Conservation (phyloP, 2,888 invertebrate species). For the Drosophila pseudotakahashii region DNA sequence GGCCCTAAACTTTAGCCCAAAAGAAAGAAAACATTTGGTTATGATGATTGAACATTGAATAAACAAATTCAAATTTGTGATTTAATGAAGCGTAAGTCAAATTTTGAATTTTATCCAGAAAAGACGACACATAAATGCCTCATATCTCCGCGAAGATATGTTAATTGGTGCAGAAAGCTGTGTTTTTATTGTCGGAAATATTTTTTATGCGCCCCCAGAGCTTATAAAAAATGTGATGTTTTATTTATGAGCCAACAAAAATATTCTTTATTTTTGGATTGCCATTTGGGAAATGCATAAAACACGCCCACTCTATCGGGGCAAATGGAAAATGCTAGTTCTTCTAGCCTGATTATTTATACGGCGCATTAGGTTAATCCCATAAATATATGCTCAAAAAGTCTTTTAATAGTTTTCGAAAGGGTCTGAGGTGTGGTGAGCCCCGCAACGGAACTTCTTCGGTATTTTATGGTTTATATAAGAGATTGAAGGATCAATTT, state of each 20-base stretch:
- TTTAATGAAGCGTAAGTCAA: slow-evolving; percentile 71
- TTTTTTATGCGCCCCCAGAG: slow-evolving; percentile 36
- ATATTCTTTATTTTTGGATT: slow-evolving; percentile 54
- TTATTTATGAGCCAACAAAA: slow-evolving; percentile 59
- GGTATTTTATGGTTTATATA: not conserved
- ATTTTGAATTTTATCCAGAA: slow-evolving; percentile 45
- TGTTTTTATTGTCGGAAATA: slow-evolving; percentile 32
- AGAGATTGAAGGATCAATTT: not conserved
- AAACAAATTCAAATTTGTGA: slow-evolving; percentile 56
- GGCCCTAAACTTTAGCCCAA: slow-evolving; percentile 42
- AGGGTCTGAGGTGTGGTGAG: slow-evolving; percentile 15
- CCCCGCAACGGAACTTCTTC: too few relatives aligned
- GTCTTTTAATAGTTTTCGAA: slow-evolving; percentile 39
- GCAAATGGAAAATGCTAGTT: slow-evolving; percentile 50
- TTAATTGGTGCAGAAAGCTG: slow-evolving; percentile 67
- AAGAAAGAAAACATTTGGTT: slow-evolving; percentile 29
- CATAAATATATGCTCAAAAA: slow-evolving; percentile 1
- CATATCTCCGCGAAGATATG: slow-evolving; percentile 20
- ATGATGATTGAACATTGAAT: slow-evolving; percentile 37
- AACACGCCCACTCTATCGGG: slow-evolving; percentile 54
- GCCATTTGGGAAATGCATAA: slow-evolving; percentile 54
- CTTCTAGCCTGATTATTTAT: slow-evolving; percentile 67
- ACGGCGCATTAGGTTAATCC: slow-evolving; percentile 45
- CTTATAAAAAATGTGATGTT: slow-evolving; percentile 34
- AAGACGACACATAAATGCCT: slow-evolving; percentile 18